phyloP scores from a whole-genome alignment of 2,888 invertebrate species.

The Ochropleura plecta region DNA sequence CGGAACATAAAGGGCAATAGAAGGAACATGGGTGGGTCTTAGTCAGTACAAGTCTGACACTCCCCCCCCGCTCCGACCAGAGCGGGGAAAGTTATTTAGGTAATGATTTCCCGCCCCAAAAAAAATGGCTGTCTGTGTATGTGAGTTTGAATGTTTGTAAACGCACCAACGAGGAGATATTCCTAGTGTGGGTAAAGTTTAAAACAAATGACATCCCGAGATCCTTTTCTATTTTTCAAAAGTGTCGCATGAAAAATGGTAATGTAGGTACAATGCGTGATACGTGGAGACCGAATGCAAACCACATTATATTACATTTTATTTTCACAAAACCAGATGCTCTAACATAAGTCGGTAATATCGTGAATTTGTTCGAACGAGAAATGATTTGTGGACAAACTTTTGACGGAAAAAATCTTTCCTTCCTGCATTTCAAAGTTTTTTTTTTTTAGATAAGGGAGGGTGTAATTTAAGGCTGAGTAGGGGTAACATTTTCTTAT shows the following conservation, averaged over 20 bases:
- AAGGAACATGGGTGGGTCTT: too few species aligned
- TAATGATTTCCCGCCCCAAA: too few species aligned
- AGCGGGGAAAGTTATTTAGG: too few species aligned
- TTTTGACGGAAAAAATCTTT: slow-evolving; percentile 69
- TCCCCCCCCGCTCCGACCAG: too few species aligned
- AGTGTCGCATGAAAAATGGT: slow-evolving; percentile 5
- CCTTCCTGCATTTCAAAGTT: slow-evolving; percentile 39
- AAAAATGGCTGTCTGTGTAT: too few species aligned
- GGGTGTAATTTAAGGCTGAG: neutral
- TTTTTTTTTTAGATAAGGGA: slow-evolving; percentile 12
- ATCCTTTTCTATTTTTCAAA: neutral
- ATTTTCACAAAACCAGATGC: slow-evolving; percentile 17
- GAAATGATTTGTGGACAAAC: slow-evolving; percentile 81
- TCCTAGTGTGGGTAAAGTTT: too few species aligned
- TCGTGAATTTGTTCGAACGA: slow-evolving; percentile 72
- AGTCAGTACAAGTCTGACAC: too few species aligned
- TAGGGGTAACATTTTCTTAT: neutral
- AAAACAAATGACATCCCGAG: neutral
- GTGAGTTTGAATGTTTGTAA: too few species aligned
- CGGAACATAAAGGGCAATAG: too few species aligned
- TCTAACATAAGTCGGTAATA: slow-evolving; percentile 55
- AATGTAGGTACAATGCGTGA: too few species aligned
- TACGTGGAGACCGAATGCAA: neutral
- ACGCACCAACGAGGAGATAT: too few species aligned
- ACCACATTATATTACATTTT: neutral